Conservation (phyloP, 2,888 invertebrate genomes). For the Helobdella robusta region DNA sequence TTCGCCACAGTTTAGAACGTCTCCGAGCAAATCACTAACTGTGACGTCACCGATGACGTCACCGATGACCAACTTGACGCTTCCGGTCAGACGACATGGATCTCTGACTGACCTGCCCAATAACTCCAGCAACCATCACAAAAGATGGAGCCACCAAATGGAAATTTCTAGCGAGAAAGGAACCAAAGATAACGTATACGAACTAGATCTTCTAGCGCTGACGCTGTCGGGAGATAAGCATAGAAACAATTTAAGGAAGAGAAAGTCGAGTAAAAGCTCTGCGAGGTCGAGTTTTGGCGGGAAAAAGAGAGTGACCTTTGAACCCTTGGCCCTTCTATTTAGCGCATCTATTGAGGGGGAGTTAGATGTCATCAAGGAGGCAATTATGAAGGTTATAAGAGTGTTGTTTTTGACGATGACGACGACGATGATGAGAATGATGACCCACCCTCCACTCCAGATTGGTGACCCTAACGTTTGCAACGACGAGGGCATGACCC, state of each 20-base stretch:
- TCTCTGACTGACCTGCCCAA: slow-evolving; percentile 1
- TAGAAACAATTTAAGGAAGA: slow-evolving; percentile 55
- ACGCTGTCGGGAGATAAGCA: too few relatives aligned
- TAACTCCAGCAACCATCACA: not conserved
- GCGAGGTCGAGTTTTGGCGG: slow-evolving; percentile 30
- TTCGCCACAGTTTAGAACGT: not conserved
- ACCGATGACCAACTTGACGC: too few relatives aligned
- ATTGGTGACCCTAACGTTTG: slow-evolving; percentile 90
- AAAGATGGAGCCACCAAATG: slow-evolving; percentile 15
- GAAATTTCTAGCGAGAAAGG: too few relatives aligned
- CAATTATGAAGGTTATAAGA: slow-evolving; percentile 61
- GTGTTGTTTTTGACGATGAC: not conserved
- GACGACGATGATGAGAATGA: not conserved
- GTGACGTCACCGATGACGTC: too few relatives aligned
- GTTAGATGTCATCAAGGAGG: slow-evolving; percentile 86
- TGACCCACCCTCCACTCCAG: slow-evolving; percentile 49
- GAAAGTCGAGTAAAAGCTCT: slow-evolving; percentile 41
- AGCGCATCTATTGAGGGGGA: slow-evolving; percentile 97
- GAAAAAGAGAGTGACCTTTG: slow-evolving; percentile 88
- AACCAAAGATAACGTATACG: too few relatives aligned
- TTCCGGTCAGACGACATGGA: slow-evolving; percentile 5
- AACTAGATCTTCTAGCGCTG: too few relatives aligned
- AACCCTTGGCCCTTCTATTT: slow-evolving; percentile 84
- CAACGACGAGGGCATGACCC: slow-evolving; percentile 98
- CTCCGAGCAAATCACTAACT: too few relatives aligned